Base-by-base conservation (phyloP, 2,888 invertebrate species). In the Meloe dianella region DNA sequence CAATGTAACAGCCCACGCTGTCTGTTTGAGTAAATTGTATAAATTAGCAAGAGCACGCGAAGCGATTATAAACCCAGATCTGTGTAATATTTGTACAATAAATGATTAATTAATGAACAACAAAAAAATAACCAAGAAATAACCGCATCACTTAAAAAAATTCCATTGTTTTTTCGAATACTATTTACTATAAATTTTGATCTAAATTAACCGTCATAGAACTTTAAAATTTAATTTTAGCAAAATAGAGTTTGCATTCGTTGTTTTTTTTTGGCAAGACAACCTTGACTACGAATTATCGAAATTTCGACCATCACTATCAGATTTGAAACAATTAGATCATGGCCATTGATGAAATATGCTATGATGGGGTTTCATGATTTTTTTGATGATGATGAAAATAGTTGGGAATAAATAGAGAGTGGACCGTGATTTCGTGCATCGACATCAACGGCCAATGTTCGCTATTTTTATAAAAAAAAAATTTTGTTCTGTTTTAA, bases 41-140 rank as follows among this genome's bases (percentile, higher is more conserved):
- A 71, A 71, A 72, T 73, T 72, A 72, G 68, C 59, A 63, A 66
- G 65, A 68, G 69, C 73, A 73, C 71, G 73, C 73, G 61, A 73
- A 69, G 64, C 65, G 27, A 72, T 73, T 67, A 71, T 12, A 24
- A 22, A 8, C 4, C 24, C 24, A 54, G 54, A 54, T 54, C 54
- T 54, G 24, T 54, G 24, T 41, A n/a, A 17, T 54, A 24, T 41
- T 7, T 17, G 12, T 35, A 20, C 20, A 54, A 24, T 54, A 54
- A 54, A 54, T 24, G 12, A 54, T 54, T 54, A 54, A 54, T 51
- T 20, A 51, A 6, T 5, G 22, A 3, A 3, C 9, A 51, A 22
- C 1, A 22, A 51, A 22, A 22, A 5, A 41, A 17, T 17, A 41
- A 51, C 8, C 20, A 9, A 8, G 1, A 32, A 10, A 27, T 4